Base-by-base conservation (phyloP, 1,140 invertebrate species). In the Sesamia nonagrioides region DNA sequence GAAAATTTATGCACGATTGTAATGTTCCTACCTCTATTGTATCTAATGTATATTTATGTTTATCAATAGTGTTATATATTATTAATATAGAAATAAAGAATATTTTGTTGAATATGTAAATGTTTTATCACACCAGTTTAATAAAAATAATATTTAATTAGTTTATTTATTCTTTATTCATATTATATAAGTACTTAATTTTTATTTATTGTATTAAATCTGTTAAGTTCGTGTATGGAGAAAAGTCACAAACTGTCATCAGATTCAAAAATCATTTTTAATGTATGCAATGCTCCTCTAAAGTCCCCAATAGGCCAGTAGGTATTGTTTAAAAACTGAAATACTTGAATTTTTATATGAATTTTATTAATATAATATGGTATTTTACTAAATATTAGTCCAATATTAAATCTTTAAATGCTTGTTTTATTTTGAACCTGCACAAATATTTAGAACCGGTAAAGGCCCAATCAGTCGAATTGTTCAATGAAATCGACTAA, bases 301-400 rank as follows among this genome's bases (percentile, higher is more conserved):
- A 18, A 21, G 63, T 66, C 74, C 74, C 61, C 60, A 17, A 37
- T 76, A 56, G 37, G 73, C 40, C 5, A 82, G 90, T 91, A 93
- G 90, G 84, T 92, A 93, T 93, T 90, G 90, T 94, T 93, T 92
- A 91, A 86, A 82, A 92, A 90, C 87, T 91, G 87, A 82, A 93
- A 92, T 86, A 94, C 87, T 94, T 94, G 91, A 86, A 94, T 93
- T 94, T 94, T 94, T 94, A 94, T 94, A 93, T 94, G 92, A 93
- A 94, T 94, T 94, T 94, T 94, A 93, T 93, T 92, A 93, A 92
- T 93, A 93, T 90, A 90, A 92, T 94, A 93, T 93, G 92, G 92
- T 94, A 94, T 94, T 94, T 94, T 94, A 93, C 92, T 93, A 92
- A 94, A 92, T 93, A 94, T 90, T 94, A 94, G 92, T 93, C 92